phyloP scores from a whole-genome alignment of 1,140 invertebrate genomes.

The Eueides isabella region DNA sequence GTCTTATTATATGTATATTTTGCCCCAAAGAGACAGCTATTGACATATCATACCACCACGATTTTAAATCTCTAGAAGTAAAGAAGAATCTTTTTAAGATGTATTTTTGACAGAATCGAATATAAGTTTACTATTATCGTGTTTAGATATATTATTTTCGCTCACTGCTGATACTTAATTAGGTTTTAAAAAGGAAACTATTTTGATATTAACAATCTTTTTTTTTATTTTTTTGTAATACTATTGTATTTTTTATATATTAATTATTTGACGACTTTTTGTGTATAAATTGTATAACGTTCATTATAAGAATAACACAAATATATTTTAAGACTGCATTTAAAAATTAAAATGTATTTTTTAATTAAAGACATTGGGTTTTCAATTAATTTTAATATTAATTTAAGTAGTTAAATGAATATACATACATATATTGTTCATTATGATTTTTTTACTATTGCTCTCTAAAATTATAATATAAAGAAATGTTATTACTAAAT shows the following conservation, averaged over 20 bases:
- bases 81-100: no score
- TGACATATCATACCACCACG: no score
- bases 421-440: not conserved
- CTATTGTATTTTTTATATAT: conserved; percentile 9
- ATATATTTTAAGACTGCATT: conserved; percentile 31
- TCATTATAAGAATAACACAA: conserved; percentile 20
- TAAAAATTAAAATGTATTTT: conserved; percentile 7
- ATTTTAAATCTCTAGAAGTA: no score
- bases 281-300: conserved; percentile 23
- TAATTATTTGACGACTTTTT: conserved; percentile 10
- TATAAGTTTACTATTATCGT: not conserved
- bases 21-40: no score
- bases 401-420: not conserved
- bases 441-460: not conserved
- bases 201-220: not conserved
- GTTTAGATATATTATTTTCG: conserved; percentile 21
- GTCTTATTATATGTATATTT: not conserved
- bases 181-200: conserved; percentile 15
- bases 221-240: not conserved
- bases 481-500: not conserved
- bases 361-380: not conserved
- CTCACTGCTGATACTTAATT: conserved; percentile 72
- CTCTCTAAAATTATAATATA: not conserved
- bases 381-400: not conserved
- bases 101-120: no score